Conservation (phyloP, 2,113 vertebrate species). For the Lanius ludovicianus region DNA sequence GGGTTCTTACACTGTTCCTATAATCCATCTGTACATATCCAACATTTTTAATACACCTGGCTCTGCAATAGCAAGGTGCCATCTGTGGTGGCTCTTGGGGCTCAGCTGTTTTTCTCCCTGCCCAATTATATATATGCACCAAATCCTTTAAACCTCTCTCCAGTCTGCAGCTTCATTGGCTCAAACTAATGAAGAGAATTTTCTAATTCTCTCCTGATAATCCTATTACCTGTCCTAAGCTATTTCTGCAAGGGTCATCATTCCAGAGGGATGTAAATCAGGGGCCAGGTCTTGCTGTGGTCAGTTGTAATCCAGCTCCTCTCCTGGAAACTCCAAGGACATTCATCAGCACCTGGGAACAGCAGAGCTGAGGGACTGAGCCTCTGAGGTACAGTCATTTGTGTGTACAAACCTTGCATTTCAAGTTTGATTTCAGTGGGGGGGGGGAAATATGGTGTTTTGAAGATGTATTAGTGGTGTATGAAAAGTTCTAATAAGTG, state of each 20-base stretch:
- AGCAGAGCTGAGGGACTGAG: constrained; percentile 14
- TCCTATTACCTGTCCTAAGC: constrained; percentile 90
- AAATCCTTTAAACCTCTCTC: constrained; percentile 63
- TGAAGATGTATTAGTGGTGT: neutral
- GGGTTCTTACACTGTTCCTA: neutral
- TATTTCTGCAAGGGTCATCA: constrained; percentile 85
- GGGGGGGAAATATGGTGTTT: neutral
- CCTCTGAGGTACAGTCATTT: constrained; percentile 25
- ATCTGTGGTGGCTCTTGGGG: neutral
- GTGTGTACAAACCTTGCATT: neutral
- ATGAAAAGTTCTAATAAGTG: neutral
- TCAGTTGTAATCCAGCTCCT: constrained; percentile 50
- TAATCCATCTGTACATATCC: neutral
- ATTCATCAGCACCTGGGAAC: neutral
- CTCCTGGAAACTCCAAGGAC: constrained; percentile 64
- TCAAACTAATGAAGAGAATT: constrained; percentile 72
- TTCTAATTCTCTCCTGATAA: constrained; percentile 86
- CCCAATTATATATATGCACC: constrained; percentile 50
- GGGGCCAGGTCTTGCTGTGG: constrained; percentile 72
- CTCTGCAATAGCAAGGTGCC: neutral
- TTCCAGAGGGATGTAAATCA: constrained; percentile 73
- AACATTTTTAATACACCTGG: neutral
- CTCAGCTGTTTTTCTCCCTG: constrained; percentile 22
- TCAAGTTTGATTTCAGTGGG: neutral
- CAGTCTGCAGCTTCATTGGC: constrained; percentile 49